phyloP scores from a whole-genome alignment of 2,797 vertebrate genomes.

The Chaetodon trifasciatus region DNA sequence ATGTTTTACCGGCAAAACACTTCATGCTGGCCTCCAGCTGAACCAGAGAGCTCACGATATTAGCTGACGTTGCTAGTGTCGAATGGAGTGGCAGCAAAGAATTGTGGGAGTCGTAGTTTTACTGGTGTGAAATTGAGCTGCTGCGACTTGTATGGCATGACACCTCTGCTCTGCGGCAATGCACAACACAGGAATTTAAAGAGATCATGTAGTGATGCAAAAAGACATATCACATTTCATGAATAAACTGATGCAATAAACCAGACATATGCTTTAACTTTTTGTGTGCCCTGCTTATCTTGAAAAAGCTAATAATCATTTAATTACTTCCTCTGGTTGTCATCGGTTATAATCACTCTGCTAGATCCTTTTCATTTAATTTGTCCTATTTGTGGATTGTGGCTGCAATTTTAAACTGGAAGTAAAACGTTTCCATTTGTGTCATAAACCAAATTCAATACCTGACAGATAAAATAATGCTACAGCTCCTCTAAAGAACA shows the following conservation, averaged over 20 bases:
- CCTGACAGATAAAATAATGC: background rate
- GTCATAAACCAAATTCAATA: background rate
- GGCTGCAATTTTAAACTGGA: background rate
- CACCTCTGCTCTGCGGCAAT: background rate
- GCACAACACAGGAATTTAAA: background rate
- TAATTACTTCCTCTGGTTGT: too few species aligned
- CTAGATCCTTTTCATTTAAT: too few species aligned
- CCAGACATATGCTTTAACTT: too few species aligned
- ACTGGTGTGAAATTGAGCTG: too few species aligned
- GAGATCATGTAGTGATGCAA: too few species aligned
- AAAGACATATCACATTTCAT: too few species aligned
- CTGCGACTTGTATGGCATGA: background rate
- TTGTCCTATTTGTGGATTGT: too few species aligned
- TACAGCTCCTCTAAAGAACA: background rate
- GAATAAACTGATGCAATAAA: too few species aligned
- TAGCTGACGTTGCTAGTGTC: background rate
- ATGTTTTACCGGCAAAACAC: conserved; percentile 50
- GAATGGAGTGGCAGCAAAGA: background rate
- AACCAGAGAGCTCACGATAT: background rate
- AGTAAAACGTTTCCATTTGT: background rate
- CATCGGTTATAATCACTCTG: too few species aligned
- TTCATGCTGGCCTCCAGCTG: fast-evolving
- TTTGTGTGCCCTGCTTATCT: too few species aligned
- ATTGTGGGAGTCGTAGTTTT: conserved; percentile 66
- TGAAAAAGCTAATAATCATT: too few species aligned